Base-by-base conservation (phyloP, 1,140 invertebrate species). In the Caenorhabditis brenneri region DNA sequence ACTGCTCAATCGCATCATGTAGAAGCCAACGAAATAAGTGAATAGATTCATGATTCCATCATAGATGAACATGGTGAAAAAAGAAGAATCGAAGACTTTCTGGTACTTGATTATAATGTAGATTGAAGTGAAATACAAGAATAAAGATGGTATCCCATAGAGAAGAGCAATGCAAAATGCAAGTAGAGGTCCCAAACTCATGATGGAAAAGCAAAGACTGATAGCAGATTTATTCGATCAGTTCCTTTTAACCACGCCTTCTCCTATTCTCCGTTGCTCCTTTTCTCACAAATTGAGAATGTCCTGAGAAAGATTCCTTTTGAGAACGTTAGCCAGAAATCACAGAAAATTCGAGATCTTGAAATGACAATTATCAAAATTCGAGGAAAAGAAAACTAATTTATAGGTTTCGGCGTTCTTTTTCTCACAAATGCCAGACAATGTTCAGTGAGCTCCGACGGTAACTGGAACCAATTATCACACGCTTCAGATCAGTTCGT, bases 1-100 rank as follows among this genome's bases (percentile, higher is more conserved):
- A 74, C 65, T 74, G n/a, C 10, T 74, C 22, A 74, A 42, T 10
- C 65, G 65, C 36, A 74, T 42, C 65, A 74, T 74, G 65, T 33
- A 39, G 10, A 74, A 74, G 22, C 65, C 65, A 2, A 74, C 36
- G 15, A 46, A 36, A 27, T 74, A 74, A 0, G 65, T 74, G 65
- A 74, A 74, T 10, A 74, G 36, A n/a, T 74, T 74, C 65, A 74
- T 42, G 4, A 46, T 5, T 39, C 36, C 36, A 42, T 74, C 65
- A n/a, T 74, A 74, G 7, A 42, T 6, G 15, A n/a, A 74, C 2
- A 74, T n/a, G 2, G 4, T 22, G 36, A 74, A 74, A 24, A 74
- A 74, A 0, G 65, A 74, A 9, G 65, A 74, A 24, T 74, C 36
- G 36, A 74, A 74, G 0, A 22, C 1, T 24, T 22, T 42, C 0